Percentiles rank a stretch among this genome's conserved stretches.
phyloP scores from a whole-genome alignment of 2,113 vertebrate species.

The Anthoscopus minutus region DNA sequence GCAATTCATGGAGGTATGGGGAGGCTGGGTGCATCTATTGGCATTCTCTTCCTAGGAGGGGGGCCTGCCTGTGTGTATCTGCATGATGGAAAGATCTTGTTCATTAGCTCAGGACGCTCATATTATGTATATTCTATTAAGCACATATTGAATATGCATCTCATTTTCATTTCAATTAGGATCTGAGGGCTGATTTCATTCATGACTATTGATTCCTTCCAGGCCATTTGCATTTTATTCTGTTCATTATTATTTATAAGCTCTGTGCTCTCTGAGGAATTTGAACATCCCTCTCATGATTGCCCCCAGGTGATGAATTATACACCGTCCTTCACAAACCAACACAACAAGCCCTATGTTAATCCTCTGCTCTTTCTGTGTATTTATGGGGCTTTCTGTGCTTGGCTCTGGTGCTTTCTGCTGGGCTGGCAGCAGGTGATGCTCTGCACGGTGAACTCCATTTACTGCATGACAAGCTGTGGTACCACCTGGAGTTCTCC shows the following conservation, averaged over 20 bases:
- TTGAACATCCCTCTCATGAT: slow-evolving; percentile 17
- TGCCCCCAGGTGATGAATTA: slow-evolving; percentile 43
- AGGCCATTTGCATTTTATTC: slow-evolving; percentile 43
- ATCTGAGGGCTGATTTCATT: slow-evolving; percentile 20
- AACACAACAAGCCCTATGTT: background rate
- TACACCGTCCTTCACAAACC: slow-evolving; percentile 6
- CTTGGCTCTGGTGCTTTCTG: background rate
- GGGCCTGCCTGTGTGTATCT: background rate
- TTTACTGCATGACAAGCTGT: background rate
- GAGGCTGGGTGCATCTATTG: background rate
- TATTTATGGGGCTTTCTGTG: background rate
- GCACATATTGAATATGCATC: slow-evolving; percentile 14
- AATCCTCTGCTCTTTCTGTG: background rate
- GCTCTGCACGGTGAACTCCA: background rate
- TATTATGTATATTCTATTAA: slow-evolving; percentile 27
- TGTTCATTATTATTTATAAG: slow-evolving; percentile 49
- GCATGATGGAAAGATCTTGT: background rate
- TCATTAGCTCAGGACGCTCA: background rate
- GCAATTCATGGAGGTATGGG: background rate
- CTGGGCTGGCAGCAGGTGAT: background rate
- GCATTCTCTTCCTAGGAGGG: background rate
- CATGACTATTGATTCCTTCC: slow-evolving; percentile 37
- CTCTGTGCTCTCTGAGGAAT: slow-evolving; percentile 24
- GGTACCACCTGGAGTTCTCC: background rate
- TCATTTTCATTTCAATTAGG: slow-evolving; percentile 48